A percentile compares a stretch with the other conserved stretches of the same genome.
Conservation (phyloP, 2,113 vertebrate genomes). For the pig (Sus scrofa) region T2T-Sscrofa CM000822.6:82974001-82974500, state of each 20-base stretch:
- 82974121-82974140: neutral
- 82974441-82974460: neutral
- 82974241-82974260: neutral
- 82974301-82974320: neutral
- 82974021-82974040: neutral
- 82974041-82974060: rapidly evolving
- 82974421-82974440: neutral
- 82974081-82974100: neutral
- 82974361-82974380: neutral
- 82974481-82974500: neutral
- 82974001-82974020: neutral
- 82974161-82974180: neutral
- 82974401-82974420: neutral
- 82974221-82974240: neutral
- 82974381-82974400: neutral
- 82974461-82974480: neutral
- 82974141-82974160: neutral
- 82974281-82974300: neutral
- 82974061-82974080: rapidly evolving
- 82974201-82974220: neutral
- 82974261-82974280: neutral
- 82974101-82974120: neutral
- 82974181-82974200: neutral
- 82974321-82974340: rapidly evolving
- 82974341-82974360: neutral